These are phyloP conservation scores for Epizoanthus illoricatus DNA, from an alignment of 92 coral and sea anemone species.

Conservation along the genomic window DNA sequence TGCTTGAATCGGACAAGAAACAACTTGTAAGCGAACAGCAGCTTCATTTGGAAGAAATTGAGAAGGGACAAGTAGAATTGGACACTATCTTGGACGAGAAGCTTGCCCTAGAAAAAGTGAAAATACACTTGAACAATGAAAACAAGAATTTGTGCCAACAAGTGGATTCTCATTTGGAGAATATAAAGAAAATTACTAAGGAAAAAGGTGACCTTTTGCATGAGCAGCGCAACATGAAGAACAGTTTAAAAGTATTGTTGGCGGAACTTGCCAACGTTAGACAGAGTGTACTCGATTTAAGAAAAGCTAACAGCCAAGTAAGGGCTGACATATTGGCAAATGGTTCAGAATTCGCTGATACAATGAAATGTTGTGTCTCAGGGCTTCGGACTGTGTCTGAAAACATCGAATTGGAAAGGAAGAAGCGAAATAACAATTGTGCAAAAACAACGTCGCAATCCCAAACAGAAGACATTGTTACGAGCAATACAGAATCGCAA, in stretches of 20 bases:
- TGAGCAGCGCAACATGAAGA: conserved; percentile 46
- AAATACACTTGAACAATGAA: conserved; percentile 51
- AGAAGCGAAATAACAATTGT: conserved; percentile 11
- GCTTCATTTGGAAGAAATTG: conserved; percentile 56
- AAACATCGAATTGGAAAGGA: conserved; percentile 33
- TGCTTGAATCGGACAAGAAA: conserved; percentile 51
- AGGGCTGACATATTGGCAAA: conserved; percentile 59
- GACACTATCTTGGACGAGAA: conserved; percentile 53
- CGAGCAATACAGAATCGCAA: conserved; percentile 41
- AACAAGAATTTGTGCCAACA: conserved; percentile 45
- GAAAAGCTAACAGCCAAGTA: conserved; percentile 51
- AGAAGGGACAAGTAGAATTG: conserved; percentile 49
- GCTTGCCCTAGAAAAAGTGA: conserved; percentile 48
- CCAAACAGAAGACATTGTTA: neutral
- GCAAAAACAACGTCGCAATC: conserved; percentile 8
- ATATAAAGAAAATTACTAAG: conserved; percentile 55
- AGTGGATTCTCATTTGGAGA: conserved; percentile 45
- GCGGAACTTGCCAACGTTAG: conserved; percentile 60
- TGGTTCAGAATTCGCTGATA: conserved; percentile 48
- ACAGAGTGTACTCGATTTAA: conserved; percentile 54
- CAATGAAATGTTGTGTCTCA: conserved; percentile 58
- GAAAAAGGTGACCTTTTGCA: conserved; percentile 46
- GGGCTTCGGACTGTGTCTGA: conserved; percentile 56
- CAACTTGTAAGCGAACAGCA: conserved; percentile 49
- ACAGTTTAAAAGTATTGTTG: conserved; percentile 42